phyloP scores from a whole-genome alignment of 2,113 vertebrate species.

The Pseudolaguvia tuberculata region DNA sequence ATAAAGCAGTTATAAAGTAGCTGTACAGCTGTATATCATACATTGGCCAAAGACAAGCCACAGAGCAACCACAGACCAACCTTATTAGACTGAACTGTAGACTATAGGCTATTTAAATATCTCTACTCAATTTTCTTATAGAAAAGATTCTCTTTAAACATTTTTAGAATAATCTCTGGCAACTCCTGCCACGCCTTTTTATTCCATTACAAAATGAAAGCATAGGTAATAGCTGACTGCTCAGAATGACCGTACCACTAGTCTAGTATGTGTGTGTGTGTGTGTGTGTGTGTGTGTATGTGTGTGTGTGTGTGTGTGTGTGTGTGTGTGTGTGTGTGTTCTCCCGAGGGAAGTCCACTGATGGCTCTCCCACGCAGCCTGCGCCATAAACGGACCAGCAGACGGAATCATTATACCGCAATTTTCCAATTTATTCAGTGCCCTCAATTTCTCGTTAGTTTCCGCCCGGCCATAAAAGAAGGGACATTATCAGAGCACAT shows the following conservation, averaged over 20 bases:
- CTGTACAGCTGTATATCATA: no score
- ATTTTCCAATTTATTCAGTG: slow-evolving; percentile 54
- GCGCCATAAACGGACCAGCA: slow-evolving; percentile 44
- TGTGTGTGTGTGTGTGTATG: no score
- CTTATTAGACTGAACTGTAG: no score
- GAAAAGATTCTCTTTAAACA: slow-evolving; percentile 13
- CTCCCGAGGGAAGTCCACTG: slow-evolving; percentile 29
- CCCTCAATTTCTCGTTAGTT: slow-evolving; percentile 56
- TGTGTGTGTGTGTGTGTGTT: slow-evolving; percentile 2
- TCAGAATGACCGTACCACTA: slow-evolving; percentile 14
- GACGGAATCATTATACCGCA: slow-evolving; percentile 53
- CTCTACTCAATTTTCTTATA: slow-evolving; percentile 12
- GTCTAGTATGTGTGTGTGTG: no score
- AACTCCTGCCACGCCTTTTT: slow-evolving; percentile 15
- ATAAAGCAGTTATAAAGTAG: no score
- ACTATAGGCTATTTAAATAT: slow-evolving; percentile 3
- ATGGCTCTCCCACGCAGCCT: slow-evolving; percentile 31
- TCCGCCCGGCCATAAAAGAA: slow-evolving; percentile 40
- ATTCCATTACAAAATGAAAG: neutral
- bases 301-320: no score
- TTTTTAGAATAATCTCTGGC: slow-evolving; percentile 37
- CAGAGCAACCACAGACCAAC: no score
- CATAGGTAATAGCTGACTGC: slow-evolving; percentile 15
- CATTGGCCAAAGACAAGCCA: no score
- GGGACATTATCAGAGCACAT: slow-evolving; percentile 44